phyloP scores from a whole-genome alignment of 1,140 invertebrate genomes.

The Aphidius gifuensis region DNA sequence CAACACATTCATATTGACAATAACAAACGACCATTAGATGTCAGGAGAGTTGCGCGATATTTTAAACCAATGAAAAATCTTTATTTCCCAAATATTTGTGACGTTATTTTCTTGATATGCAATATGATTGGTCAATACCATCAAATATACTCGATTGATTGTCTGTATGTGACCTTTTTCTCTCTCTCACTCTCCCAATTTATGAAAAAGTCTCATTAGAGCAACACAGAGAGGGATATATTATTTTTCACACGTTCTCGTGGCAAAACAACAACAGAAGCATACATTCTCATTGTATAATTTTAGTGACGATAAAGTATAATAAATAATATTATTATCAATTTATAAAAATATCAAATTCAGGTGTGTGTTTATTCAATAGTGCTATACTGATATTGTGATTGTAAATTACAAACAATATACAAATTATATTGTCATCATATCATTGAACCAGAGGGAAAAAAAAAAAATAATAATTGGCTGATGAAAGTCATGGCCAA shows the following conservation, averaged over 20 bases:
- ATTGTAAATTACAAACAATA: not conserved
- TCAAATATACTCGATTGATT: too few relatives aligned
- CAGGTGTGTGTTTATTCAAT: not conserved
- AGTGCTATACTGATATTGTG: not conserved
- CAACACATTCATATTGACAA: too few relatives aligned
- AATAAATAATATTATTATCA: not conserved
- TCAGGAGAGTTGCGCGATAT: too few relatives aligned
- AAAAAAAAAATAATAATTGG: constrained; percentile 15
- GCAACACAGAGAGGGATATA: constrained; percentile 11
- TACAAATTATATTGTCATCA: not conserved
- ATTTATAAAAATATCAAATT: not conserved
- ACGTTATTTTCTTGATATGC: too few relatives aligned
- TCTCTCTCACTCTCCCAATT: constrained; percentile 28
- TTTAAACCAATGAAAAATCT: too few relatives aligned
- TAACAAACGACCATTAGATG: too few relatives aligned
- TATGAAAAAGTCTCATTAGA: constrained; percentile 27
- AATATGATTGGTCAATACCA: too few relatives aligned
- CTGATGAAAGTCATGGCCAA: constrained; percentile 40
- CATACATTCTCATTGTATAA: constrained; percentile 12
- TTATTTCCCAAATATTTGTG: too few relatives aligned
- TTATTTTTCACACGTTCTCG: constrained; percentile 38
- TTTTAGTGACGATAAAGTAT: not conserved
- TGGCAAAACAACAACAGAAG: constrained; percentile 41
- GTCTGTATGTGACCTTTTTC: too few relatives aligned
- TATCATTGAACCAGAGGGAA: not conserved